Evolutionary conservation across 2,888 invertebrate genomes (phyloP), one percentile per base, ranked within the genome.

Genomic region (Dicycla oo): DNA sequence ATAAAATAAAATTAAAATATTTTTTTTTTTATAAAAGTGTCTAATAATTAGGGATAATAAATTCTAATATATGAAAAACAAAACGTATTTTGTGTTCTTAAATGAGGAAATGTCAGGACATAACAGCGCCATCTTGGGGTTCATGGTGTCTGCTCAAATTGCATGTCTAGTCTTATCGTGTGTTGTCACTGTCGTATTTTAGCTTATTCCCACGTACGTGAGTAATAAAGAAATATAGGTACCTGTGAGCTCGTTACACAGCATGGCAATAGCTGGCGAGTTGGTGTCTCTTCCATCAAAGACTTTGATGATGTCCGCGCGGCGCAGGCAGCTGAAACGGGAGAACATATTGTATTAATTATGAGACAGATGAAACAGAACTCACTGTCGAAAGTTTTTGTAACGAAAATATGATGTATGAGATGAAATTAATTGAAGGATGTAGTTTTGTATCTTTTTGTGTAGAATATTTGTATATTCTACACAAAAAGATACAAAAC

Each of bases 271-370:
- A 79, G 98, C 97, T 2, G 98, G 97, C 69, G 97, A 96, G 87
- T 96, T 96, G 40, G 97, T 96, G 87, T 97, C 97, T 89, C 97
- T 97, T 7, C 98, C 98, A 91, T 98, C 98, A 94, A 98, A 98
- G 75, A 98, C 97, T 88, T 98, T 98, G 91, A 98, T 97, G 90
- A 98, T 97, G 93, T 98, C 98, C 63, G 98, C 98, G 79, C 98
- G 97, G 87, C 98, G 97, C 87, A 98, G 96, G 93, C 98, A 98
- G 94, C 98, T 98, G 97, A 96, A 97, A 88, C 69, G 69, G 53
- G 60, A 78, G 7, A 68, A 78, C 60, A 82, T 61, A 61, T 20
- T 62, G n/a, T 68, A 65, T 65, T 49, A 68, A 58, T 53, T 62
- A 54, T n/a, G 49, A 23, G 68, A 53, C 20, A 65, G 8, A 54